Percentiles rank a stretch among this genome's conserved stretches.
These are phyloP conservation scores for Xanthorhoe designata DNA, from an alignment of 2,888 invertebrate genomes.

Conservation along the genomic window DNA sequence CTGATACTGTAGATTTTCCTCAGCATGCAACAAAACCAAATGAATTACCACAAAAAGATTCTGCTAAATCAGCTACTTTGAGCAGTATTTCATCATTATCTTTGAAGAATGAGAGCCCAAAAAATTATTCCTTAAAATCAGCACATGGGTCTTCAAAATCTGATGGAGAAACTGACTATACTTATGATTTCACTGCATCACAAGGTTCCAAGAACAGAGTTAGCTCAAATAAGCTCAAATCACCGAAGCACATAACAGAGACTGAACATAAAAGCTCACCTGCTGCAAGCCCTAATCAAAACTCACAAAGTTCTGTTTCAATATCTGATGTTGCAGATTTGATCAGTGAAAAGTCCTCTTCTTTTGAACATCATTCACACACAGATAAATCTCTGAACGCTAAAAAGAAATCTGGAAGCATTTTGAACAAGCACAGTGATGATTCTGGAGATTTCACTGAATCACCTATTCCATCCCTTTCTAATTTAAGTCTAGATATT, in stretches of 20 bases:
- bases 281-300: slow-evolving; percentile 60
- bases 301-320: slow-evolving; percentile 74
- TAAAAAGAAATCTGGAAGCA: slow-evolving; percentile 51
- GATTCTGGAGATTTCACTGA: slow-evolving; percentile 77
- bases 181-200: slow-evolving; percentile 72
- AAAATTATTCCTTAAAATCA: slow-evolving; percentile 51
- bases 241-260: slow-evolving; percentile 22
- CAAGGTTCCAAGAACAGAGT: slow-evolving; percentile 56
- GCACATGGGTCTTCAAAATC: slow-evolving; percentile 56
- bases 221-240: slow-evolving; percentile 41
- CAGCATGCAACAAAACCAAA: slow-evolving; percentile 44
- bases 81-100: slow-evolving; percentile 59
- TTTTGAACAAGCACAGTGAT: slow-evolving; percentile 62
- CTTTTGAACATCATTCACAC: slow-evolving; percentile 51
- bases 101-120: slow-evolving; percentile 51
- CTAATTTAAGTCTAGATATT: slow-evolving; percentile 78
- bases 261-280: slow-evolving; percentile 53
- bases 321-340: slow-evolving; percentile 79
- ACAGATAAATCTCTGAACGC: slow-evolving; percentile 49
- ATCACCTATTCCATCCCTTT: slow-evolving; percentile 76
- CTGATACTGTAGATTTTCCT: slow-evolving; percentile 31
- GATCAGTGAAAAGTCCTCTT: slow-evolving; percentile 71
- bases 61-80: slow-evolving; percentile 53
- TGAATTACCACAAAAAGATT: slow-evolving; percentile 48
- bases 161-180: slow-evolving; percentile 70